Evolutionary conservation across 2,113 vertebrate genomes (phyloP).

Genomic region (Sinocyclocheilus grahami): DNA sequence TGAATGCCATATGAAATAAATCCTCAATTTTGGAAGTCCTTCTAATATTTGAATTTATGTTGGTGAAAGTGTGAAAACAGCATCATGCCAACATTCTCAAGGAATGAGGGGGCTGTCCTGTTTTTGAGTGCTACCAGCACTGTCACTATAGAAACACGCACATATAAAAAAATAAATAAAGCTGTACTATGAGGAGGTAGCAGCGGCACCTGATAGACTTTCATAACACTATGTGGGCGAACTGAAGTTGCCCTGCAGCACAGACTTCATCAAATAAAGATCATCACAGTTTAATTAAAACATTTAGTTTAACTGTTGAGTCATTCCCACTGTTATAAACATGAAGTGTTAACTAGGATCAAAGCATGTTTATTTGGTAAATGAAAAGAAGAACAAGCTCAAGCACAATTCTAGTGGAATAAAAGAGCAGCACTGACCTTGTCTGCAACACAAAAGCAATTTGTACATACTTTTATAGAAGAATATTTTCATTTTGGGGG

Average conservation of each 20-base stretch:
- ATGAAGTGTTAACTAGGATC: not conserved
- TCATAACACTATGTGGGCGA: conserved; percentile 26
- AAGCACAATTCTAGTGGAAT: not conserved
- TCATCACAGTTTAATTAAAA: conserved; percentile 26
- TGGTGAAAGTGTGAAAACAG: not conserved
- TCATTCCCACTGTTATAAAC: not conserved
- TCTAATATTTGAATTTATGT: not conserved
- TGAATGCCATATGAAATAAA: not conserved
- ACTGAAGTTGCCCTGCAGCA: not conserved
- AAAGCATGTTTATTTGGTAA: not conserved
- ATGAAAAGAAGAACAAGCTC: not conserved
- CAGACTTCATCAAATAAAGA: conserved; percentile 24
- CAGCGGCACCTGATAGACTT: conserved; percentile 12
- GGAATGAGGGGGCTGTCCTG: not conserved
- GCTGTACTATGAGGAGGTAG: not conserved
- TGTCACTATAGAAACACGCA: conserved; percentile 41
- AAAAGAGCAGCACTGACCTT: not conserved
- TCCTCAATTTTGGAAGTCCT: not conserved
- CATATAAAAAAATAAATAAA: conserved; percentile 28
- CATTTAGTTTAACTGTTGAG: not conserved
- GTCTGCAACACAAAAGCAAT: not conserved
- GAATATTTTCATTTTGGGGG: not conserved
- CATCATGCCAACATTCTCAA: not conserved
- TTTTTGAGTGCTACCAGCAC: conserved; percentile 12
- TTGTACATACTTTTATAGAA: not conserved